Evolutionary conservation across 2,888 invertebrate species (phyloP), one percentile per base, ranked within the genome.

Genomic region (Microchrysa polita): DNA sequence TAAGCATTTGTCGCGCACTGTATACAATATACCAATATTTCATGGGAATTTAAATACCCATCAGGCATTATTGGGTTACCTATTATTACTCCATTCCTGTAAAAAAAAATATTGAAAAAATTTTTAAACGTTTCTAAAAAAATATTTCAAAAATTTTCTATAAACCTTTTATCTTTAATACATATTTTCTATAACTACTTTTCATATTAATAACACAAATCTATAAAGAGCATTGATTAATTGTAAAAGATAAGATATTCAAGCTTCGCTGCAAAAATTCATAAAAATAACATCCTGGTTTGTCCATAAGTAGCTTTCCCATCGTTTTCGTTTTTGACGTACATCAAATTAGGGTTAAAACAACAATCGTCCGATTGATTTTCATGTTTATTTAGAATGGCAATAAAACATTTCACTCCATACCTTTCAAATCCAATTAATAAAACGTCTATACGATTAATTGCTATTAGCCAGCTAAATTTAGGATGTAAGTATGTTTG

Each of bases 351-450:
- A 69, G 57, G 69, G 69, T 40, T 69, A 69, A 55, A 14, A 20
- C 34, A 69, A 69, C 69, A 69, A n/a, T 18, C 10, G 40, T n/a
- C 42, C 14, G 40, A 40, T 40, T 55, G 55, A 55, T 55, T 48
- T 48, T 22, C 48, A 44, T 69, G 57, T 55, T 12, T 22, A n/a
- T 55, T 27, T 55, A 55, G 69, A 69, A 69, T 69, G 69, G 69
- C 69, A 69, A 69, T 55, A 55, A 57, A 40, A 69, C 69, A 42
- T 55, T 69, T 69, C 69, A 57, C 69, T 20, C n/a, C n/a, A n/a
- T n/a, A 34, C 69, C 69, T 69, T 69, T 69, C 69, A 57, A 57
- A 55, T 69, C 57, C 69, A 40, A 55, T 69, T 69, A 55, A 65
- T 65, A 55, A 69, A 55, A 14, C 57, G 34, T 52, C 67, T 40